Evolutionary conservation across 2,797 vertebrate species (phyloP), one percentile per base, ranked within the genome.

Genomic region (Acrossocheilus wenchowensis): DNA sequence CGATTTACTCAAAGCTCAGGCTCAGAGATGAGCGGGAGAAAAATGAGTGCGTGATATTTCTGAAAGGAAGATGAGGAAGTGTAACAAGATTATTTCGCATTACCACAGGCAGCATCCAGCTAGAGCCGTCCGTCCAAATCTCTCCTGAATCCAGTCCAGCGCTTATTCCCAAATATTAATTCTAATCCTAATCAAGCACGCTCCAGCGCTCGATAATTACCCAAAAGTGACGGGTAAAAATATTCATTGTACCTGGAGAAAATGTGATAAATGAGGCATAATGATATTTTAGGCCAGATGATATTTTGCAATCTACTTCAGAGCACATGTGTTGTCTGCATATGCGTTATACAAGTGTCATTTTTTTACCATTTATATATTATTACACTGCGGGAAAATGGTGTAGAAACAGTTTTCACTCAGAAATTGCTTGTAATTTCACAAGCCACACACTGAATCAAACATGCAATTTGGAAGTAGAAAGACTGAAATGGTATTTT

Each of bases 71-170:
- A 78, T 45, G 75, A 79, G 64, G 75, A 85, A 60, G 66, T 45
- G 50, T 79, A 85, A 79, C 66, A 79, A 36, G 75, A 85, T 85
- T 85, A 79, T 43, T 79, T 85, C 15, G 39, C 34, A 84, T 78
- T 84, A 84, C 72, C 60, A 50, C 69, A 62, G 73, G 72, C 72
- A 66, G 2, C 45, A 84, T 54, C 26, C n/a, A 34, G 64, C 19
- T 64, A 21, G 75, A 79, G 75, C 26, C 48, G 34, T 26, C 50
- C 12, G 45, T 85, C 48, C 43, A 69, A 82, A 71, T 82, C 66
- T 41, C 60, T 52, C 23, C 75, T 85, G 36, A 85, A 71, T 85
- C 75, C 64, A 72, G 77, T 54, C n/a, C 83, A 71, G 50, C 5
- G 19, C 10, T 60, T 17, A 57, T 79, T 71, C n/a, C 66, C 17